These are phyloP conservation scores for Lindbergichthys nudifrons DNA, from an alignment of 2,797 vertebrate genomes.

Conservation along the genomic window DNA sequence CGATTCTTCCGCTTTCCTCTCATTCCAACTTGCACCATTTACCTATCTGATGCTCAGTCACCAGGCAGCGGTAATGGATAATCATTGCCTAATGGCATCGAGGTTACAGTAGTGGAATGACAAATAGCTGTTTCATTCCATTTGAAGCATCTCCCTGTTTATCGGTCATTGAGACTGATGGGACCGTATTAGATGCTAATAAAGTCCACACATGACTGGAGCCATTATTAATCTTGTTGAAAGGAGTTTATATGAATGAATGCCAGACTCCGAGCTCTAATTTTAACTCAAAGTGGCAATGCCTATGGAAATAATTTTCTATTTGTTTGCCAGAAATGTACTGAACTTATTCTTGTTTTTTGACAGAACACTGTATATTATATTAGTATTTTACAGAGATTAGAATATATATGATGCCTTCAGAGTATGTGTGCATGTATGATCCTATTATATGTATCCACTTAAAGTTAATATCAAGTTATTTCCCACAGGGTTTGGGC, in stretches of 20 bases:
- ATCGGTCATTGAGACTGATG: slow-evolving; percentile 80
- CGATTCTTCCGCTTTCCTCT: slow-evolving; percentile 44
- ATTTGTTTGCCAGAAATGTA: slow-evolving; percentile 43
- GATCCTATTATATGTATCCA: slow-evolving; percentile 10
- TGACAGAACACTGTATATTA: background rate
- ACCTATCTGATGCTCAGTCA: slow-evolving; percentile 67
- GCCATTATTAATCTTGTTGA: slow-evolving; percentile 77
- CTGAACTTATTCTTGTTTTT: background rate
- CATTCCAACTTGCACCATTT: slow-evolving; percentile 54
- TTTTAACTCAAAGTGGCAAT: slow-evolving; percentile 58
- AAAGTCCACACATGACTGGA: slow-evolving; percentile 79
- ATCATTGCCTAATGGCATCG: slow-evolving; percentile 71
- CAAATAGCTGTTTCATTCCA: slow-evolving; percentile 76
- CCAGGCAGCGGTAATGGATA: slow-evolving; percentile 72
- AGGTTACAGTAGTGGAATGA: slow-evolving; percentile 76
- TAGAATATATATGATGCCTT: background rate
- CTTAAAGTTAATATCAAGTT: slow-evolving; percentile 18
- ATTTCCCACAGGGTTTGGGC: slow-evolving; percentile 17
- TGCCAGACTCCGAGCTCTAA: slow-evolving; percentile 62
- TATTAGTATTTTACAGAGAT: slow-evolving; percentile 1
- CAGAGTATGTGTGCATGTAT: background rate
- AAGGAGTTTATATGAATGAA: slow-evolving; percentile 69
- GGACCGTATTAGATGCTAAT: slow-evolving; percentile 75
- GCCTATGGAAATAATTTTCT: slow-evolving; percentile 45
- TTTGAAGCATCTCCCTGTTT: slow-evolving; percentile 72